Evolutionary conservation across 2,797 vertebrate genomes (phyloP), one percentile per base, ranked within the genome.

Genomic region (Molossus molossus): DNA sequence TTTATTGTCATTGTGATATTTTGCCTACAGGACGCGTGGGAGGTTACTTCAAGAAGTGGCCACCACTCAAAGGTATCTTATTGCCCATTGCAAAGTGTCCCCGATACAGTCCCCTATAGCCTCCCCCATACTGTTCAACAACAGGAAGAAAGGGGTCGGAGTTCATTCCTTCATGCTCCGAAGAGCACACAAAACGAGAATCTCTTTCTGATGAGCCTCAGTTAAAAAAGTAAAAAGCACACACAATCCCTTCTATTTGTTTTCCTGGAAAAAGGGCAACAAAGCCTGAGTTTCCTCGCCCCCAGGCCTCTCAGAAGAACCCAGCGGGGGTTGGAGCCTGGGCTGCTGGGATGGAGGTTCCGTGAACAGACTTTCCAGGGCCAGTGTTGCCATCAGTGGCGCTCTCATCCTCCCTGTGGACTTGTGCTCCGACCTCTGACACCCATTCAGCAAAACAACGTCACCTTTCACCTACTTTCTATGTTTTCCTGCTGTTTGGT

Each of bases 401-500:
- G 57, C 69, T 84, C 65, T 94, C 67, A 50, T 0, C 13, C 55
- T 84, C 72, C 95, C 94, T 58, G 84, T 62, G 79, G 83, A 76
- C 87, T 95, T 95, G 76, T 90, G 40, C 62, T 25, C 94, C n/a
- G 92, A 70, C 90, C 87, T 97, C 96, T 92, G 94, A 90, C 87
- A 94, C 77, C 58, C 77, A 81, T 73, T 97, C 92, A 97, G 97
- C 94, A 95, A 97, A 97, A 95, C 87, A 90, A 6, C 70, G 53
- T 91, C 84, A 81, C 93, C 95, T 98, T 97, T 98, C 62, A 58
- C 84, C 95, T 96, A 89, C 94, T 97, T 97, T 96, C 97, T 97
- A 95, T 96, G 77, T 97, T 98, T 97, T 94, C 84, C 96, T 95
- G 95, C 88, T 84, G 75, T 97, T 97, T 87, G 87, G 77, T 87